Evolutionary conservation across 2,113 vertebrate species (phyloP).

Genomic region (Cyprinodon tularosa): DNA sequence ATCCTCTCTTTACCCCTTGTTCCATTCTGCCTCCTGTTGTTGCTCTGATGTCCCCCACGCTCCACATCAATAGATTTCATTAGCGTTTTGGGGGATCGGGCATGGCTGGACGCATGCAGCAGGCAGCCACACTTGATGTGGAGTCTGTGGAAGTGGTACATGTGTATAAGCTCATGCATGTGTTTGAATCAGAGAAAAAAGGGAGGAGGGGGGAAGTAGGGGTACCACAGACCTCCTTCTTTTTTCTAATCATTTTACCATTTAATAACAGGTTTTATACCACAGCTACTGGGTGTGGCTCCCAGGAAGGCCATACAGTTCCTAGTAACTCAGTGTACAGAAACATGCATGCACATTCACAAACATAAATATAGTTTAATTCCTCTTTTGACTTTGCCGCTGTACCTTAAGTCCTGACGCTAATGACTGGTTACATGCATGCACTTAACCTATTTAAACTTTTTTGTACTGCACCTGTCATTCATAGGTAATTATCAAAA

Average conservation of each 20-base stretch:
- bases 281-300: conserved; percentile 95
- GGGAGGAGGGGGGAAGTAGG: conserved; percentile 20
- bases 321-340: conserved; percentile 84
- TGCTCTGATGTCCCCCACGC: conserved; percentile 69
- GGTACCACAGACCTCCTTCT: conserved; percentile 63
- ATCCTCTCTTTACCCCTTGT: conserved; percentile 45
- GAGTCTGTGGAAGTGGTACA: conserved; percentile 60
- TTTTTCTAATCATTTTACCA: conserved; percentile 78
- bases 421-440: neutral
- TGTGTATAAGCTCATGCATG: conserved; percentile 16
- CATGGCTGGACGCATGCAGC: conserved; percentile 75
- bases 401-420: conserved; percentile 9
- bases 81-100: conserved; percentile 70
- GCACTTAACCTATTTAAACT: neutral
- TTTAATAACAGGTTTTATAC: conserved; percentile 90
- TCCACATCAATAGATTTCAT: conserved; percentile 83
- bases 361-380: conserved; percentile 12
- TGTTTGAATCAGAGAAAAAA: neutral
- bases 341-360: conserved; percentile 17
- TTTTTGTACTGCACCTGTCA: neutral
- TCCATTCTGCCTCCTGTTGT: conserved; percentile 44
- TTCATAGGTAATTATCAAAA: neutral
- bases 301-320: conserved; percentile 96
- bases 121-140: conserved; percentile 66
- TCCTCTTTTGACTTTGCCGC: neutral